phyloP scores from a whole-genome alignment of 2,113 vertebrate genomes.

The Microcebus griseorufus region DNA sequence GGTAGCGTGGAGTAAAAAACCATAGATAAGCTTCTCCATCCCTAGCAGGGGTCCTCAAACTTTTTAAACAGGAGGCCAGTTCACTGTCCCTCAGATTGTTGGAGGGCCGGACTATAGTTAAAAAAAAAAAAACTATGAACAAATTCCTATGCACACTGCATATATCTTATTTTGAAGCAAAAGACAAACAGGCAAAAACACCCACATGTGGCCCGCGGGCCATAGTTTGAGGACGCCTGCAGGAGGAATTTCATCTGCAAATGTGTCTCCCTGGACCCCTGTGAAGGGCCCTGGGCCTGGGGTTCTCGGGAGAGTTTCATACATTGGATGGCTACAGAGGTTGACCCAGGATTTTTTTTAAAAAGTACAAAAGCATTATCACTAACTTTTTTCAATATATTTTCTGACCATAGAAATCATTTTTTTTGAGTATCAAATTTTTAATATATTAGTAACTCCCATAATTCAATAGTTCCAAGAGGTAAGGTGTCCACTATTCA shows the following conservation, averaged over 20 bases:
- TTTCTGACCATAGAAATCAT: not conserved
- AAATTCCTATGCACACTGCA: too few species aligned
- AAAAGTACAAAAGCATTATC: not conserved
- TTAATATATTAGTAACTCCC: not conserved
- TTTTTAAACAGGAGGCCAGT: too few species aligned
- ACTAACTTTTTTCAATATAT: not conserved
- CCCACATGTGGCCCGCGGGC: too few species aligned
- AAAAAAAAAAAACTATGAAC: too few species aligned
- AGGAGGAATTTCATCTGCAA: not conserved
- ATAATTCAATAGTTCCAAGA: slow-evolving; percentile 2
- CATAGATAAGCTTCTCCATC: not conserved
- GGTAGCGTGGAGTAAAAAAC: not conserved
- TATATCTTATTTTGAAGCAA: too few species aligned
- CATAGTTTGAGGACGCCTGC: too few species aligned
- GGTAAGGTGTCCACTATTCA: not conserved
- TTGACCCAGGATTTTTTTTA: not conserved
- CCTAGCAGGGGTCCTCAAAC: too few species aligned
- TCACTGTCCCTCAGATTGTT: too few species aligned
- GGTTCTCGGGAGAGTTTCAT: not conserved
- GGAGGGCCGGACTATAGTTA: too few species aligned
- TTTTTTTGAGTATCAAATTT: not conserved
- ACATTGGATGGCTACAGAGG: not conserved
- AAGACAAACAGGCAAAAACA: too few species aligned
- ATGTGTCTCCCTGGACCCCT: not conserved
- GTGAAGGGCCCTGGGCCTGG: not conserved